Conservation (phyloP, 2,113 vertebrate species). For the Aptenodytes patagonicus region DNA sequence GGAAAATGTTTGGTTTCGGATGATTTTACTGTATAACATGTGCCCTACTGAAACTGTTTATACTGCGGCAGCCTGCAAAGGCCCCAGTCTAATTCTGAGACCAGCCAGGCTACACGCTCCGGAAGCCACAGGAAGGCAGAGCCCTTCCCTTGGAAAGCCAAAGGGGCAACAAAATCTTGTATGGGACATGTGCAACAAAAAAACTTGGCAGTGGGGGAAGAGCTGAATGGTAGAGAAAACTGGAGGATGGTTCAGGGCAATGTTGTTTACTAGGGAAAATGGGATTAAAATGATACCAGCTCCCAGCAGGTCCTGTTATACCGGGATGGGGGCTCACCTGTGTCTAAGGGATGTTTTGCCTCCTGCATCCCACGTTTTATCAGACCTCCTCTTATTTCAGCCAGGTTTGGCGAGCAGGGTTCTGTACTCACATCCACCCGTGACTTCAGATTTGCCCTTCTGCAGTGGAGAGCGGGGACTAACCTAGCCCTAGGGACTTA, state of each 20-base stretch:
- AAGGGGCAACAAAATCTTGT: not conserved
- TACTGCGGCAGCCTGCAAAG: not conserved
- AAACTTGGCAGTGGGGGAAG: not conserved
- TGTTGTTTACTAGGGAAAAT: not conserved
- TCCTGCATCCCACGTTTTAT: not conserved
- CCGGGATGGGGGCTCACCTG: not conserved
- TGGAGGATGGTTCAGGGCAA: not conserved
- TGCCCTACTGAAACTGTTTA: constrained; percentile 40
- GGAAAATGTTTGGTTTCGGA: constrained; percentile 51
- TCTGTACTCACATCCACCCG: not conserved
- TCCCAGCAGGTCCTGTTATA: not conserved
- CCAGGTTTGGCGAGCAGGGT: not conserved
- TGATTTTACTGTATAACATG: constrained; percentile 39
- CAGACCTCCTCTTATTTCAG: not conserved
- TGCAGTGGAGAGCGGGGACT: not conserved
- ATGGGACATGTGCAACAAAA: not conserved
- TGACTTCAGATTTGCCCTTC: not conserved
- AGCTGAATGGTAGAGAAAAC: not conserved
- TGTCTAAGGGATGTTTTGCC: not conserved
- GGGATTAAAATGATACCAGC: not conserved
- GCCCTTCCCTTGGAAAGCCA: not conserved
- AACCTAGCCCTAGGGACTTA: not conserved
- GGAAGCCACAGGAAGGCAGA: constrained; percentile 24
- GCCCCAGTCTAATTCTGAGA: not conserved
- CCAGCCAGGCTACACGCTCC: accelerated